Base-by-base conservation (phyloP, 2,888 invertebrate genomes). In the Thelaira solivaga region DNA sequence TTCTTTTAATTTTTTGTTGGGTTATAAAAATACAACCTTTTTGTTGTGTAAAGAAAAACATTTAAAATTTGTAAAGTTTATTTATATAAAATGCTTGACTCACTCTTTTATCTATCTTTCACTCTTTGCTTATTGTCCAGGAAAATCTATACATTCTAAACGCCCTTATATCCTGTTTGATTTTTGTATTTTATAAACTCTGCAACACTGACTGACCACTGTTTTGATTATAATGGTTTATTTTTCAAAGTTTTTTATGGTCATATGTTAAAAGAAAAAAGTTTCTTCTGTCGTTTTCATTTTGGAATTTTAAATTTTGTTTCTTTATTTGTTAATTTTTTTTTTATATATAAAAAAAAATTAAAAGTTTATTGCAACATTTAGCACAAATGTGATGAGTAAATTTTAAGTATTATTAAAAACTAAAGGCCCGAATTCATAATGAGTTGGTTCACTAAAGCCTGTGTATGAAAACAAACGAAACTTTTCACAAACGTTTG, bases 51-150 rank as follows among this genome's bases (percentile, higher is more conserved):
- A 77, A 77, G 68, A 65, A 74, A 67, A 78, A 71, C 78, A 75
- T 78, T 78, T 71, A 65, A 75, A 78, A 78, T 61, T 39, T 78
- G 69, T 53, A 78, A 78, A 78, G 74, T 78, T 78, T 78, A 78
- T 75, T 78, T 78, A 65, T 65, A 69, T 18, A 64, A 59, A 74
- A 71, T 64, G 53, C 49, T 51, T 59, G 51, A 39, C 20, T 34
- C 51, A 47, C 49, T 71, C 26, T 62, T 16, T 65, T 22, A 8
- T 51, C 3, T 26, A 24, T 61, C 16, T 39, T 65, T 18, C 41
- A 2, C 26, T 18, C 18, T 31, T 26, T 24, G 24, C 1, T 49
- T 22, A 45, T 36, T 36, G 16, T 13, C 16, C 10, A 47, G 26
- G n/a, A 29, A 55, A 31, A 20, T 39, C 7, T 43, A 20, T 41